Conservation (phyloP, 2,888 invertebrate species). For the Perizoma flavofasciatum region DNA sequence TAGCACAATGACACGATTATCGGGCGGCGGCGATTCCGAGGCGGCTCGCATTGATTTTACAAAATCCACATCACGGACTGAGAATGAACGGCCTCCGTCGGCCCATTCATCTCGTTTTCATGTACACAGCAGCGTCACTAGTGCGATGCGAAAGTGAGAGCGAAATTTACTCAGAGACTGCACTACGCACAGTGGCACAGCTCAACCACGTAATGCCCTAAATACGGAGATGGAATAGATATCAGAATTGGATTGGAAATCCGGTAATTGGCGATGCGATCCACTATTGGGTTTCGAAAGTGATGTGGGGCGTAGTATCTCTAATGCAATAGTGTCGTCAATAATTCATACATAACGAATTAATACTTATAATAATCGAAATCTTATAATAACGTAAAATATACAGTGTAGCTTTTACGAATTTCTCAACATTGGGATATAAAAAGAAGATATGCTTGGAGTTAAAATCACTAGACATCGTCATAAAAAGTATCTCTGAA, state of each 20-base stretch:
- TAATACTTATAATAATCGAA: too few species aligned
- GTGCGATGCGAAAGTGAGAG: conserved; percentile 82
- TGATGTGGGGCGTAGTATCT: conserved; percentile 2
- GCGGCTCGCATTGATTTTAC: conserved; percentile 78
- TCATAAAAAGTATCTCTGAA: too few species aligned
- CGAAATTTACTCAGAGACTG: conserved; percentile 75
- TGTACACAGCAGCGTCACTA: conserved; percentile 70
- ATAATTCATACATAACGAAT: too few species aligned
- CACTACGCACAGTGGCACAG: conserved; percentile 72
- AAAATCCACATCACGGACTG: conserved; percentile 77
- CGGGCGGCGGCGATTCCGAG: conserved; percentile 63
- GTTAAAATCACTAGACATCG: too few species aligned
- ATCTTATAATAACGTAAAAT: too few species aligned
- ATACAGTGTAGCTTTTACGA: too few species aligned
- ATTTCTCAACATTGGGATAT: too few species aligned
- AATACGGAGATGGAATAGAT: conserved; percentile 67
- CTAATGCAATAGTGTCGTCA: too few species aligned
- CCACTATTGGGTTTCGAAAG: conserved; percentile 17
- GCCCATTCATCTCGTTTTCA: conserved; percentile 83
- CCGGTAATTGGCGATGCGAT: conserved; percentile 44
- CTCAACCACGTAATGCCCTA: conserved; percentile 61
- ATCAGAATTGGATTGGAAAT: conserved; percentile 48
- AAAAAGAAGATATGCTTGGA: too few species aligned
- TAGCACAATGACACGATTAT: conserved; percentile 76
- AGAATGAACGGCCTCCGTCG: conserved; percentile 77